Percentiles rank a stretch among this genome's conserved stretches.
Evolutionary conservation across 1,140 invertebrate genomes (phyloP).

Genomic region (Pseudomyrmex dendroicus): DNA sequence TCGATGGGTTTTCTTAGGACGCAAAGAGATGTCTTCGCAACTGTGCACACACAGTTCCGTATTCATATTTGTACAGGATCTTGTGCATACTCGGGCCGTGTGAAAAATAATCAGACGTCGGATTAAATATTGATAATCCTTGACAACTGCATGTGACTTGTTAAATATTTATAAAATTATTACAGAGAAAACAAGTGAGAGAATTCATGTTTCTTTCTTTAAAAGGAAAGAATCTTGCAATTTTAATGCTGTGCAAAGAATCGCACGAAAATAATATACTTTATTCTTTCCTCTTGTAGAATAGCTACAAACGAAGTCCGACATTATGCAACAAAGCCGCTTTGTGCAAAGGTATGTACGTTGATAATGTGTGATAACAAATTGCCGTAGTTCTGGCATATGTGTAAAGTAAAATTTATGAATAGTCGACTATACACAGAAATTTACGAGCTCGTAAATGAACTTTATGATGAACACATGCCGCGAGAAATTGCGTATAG

Average conservation of each 20-base stretch:
- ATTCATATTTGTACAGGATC: not conserved
- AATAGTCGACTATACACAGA: not conserved
- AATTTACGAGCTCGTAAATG: not conserved
- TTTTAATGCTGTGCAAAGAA: not conserved
- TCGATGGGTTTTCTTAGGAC: conserved; percentile 1
- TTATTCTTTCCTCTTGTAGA: not conserved
- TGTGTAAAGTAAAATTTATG: conserved; percentile 24
- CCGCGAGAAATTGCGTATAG: not conserved
- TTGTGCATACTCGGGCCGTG: not conserved
- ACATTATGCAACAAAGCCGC: conserved; percentile 2
- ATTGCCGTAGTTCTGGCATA: not conserved
- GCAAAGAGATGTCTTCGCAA: not conserved
- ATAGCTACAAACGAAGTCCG: not conserved
- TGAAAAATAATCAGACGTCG: not conserved
- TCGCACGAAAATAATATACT: not conserved
- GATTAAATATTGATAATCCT: not conserved
- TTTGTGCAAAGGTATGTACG: conserved; percentile 1
- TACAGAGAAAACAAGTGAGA: not conserved
- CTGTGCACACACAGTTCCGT: not conserved
- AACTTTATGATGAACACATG: not conserved
- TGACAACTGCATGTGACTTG: not conserved
- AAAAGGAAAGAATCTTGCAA: too few species aligned
- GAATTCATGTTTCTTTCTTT: too few species aligned
- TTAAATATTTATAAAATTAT: conserved; percentile 1
- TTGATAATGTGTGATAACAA: not conserved